Base-by-base conservation (phyloP, 2,797 vertebrate species). In the Pogonophryne albipinna region DNA sequence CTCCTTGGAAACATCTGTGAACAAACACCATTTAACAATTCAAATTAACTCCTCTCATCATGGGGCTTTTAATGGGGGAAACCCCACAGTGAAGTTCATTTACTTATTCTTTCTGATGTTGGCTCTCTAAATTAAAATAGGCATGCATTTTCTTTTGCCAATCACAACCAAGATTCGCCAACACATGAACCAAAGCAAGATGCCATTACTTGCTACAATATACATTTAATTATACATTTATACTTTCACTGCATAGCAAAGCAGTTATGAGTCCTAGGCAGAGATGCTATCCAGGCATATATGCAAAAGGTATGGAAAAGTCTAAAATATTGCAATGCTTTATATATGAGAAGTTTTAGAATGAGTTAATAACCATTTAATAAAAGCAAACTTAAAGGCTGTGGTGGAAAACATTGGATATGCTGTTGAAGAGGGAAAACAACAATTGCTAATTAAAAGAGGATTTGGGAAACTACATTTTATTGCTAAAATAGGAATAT, bases 11-110 rank as follows among this genome's bases (percentile, higher is more conserved):
- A 79, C 79, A 59, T 61, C 63, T 65, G 49, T 52, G 23, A 34
- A 82, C 6, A 0, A 49, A 63, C 62, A 61, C 46, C 15, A 50
- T 16, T 76, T 65, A 65, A 44, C 60, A 73, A 60, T 47, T 80
- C 53, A 16, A 78, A 67, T 64, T 12, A 66, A 62, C 59, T 60
- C 62, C 46, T 88, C 59, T 20, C 78, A 65, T 75, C 71, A 63
- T 23, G 56, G 31, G 50, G 57, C 65, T 63, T 59, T 46, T 41
- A 44, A 41, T 71, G 38, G 60, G 56, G 27, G 80, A 68, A 70
- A 34, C 14, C 45, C 23, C n/a, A 27, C 34, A 38, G 44, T 49
- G 17, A 59, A 49, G 78, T 80, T 27, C 69, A 10, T n/a, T 73
- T 62, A 10, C 38, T 47, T 59, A 31, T 6, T 16, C 52, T 46